Evolutionary conservation across 1,140 invertebrate genomes (phyloP), one percentile per base, ranked within the genome.

Genomic region (Metopolophium dirhodum): DNA sequence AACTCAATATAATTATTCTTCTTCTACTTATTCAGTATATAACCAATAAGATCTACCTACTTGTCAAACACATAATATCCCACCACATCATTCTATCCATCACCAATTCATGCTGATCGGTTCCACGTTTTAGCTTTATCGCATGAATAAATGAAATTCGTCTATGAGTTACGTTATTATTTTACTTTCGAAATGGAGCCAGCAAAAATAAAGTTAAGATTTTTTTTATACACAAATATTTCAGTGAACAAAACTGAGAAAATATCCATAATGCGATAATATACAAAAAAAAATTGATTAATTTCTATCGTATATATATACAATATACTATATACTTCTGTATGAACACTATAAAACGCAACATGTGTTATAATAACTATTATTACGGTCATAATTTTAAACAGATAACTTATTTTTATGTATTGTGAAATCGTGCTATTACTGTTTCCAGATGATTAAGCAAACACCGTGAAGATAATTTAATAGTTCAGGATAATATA

Each of bases 311-410:
- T 51, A 20, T 14, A 14, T 51, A 57, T 57, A 57, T 57, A 57
- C 8, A 26, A 0, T 57, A 57, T 57, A 18, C 18, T 51, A 57
- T 57, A 51, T 20, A 68, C 30, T 68, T 14, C 30, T 22, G 3
- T 51, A 51, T 3, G 49, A 51, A 51, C 49, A 51, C 11, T n/a
- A 61, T 61, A 68, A 68, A 68, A 68, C 30, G 61, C 61, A 68
- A 68, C 61, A 68, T n/a, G 61, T 68, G 61, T 68, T 68, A 68
- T 68, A 68, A 68, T 68, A 68, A 68, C 61, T 68, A 68, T 68
- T 68, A 68, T 68, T n/a, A 68, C 61, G 61, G 30, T 68, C 61
- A 68, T 68, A 68, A 68, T 68, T 68, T 68, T 68, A 68, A 68
- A 68, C 30, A 68, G 61, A 68, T 68, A 68, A 68, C 61, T 68